These are phyloP conservation scores for Carposina sasakii DNA, from an alignment of 1,140 invertebrate species.

Conservation along the genomic window DNA sequence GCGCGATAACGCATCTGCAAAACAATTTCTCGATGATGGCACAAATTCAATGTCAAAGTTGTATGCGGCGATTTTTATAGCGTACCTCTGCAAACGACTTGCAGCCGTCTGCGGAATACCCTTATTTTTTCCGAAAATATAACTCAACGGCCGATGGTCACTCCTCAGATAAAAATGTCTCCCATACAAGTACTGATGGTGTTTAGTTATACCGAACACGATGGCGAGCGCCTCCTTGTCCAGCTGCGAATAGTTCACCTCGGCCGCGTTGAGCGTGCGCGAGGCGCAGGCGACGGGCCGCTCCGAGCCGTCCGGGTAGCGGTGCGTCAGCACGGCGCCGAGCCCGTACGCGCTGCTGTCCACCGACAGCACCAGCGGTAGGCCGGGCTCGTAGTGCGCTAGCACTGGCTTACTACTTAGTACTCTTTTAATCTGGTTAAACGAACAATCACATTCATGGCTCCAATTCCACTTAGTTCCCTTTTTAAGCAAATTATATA, in stretches of 20 bases:
- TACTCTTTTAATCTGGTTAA: constrained; percentile 5
- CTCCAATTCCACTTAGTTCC: constrained; percentile 7
- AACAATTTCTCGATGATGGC: constrained; percentile 11
- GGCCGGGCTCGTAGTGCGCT: constrained; percentile 43
- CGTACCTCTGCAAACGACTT: constrained; percentile 37
- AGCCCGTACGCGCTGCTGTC: constrained; percentile 64
- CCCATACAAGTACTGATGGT: constrained; percentile 46
- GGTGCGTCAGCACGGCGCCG: constrained; percentile 57
- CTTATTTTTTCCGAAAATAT: constrained; percentile 37
- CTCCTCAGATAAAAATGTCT: constrained; percentile 59
- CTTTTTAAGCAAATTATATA: constrained; percentile 14
- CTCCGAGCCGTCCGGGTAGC: constrained; percentile 25
- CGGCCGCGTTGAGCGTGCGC: constrained; percentile 4
- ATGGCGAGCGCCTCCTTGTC: constrained; percentile 41
- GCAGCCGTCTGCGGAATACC: constrained; percentile 24
- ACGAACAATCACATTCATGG: neutral
- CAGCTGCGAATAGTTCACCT: constrained; percentile 23
- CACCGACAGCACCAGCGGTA: constrained; percentile 45
- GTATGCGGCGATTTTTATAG: constrained; percentile 22
- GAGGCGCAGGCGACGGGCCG: constrained; percentile 41
- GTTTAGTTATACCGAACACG: constrained; percentile 34
- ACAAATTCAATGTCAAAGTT: constrained; percentile 14
- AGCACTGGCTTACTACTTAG: constrained; percentile 14
- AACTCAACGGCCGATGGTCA: constrained; percentile 51
- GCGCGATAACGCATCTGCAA: constrained; percentile 20